Evolutionary conservation across 2,113 vertebrate genomes (phyloP), one percentile per base, ranked within the genome.

Genomic region (Proteles cristata): DNA sequence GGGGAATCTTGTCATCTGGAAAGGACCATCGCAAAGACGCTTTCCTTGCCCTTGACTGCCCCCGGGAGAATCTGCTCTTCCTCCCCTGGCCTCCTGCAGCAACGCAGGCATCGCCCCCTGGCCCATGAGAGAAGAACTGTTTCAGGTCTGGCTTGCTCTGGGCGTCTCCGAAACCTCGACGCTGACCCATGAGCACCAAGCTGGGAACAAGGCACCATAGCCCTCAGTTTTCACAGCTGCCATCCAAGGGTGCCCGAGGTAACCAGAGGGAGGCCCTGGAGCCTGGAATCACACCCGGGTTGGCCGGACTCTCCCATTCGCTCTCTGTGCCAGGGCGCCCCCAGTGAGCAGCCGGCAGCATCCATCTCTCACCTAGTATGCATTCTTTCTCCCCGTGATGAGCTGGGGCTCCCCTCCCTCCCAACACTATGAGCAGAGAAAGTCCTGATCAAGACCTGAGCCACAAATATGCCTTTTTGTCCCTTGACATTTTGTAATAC

Each of bases 401-500:
- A 90, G 39, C 25, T 65, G 85, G 31, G 69, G 63, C 11, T 33
- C 8, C 65, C 71, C 31, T 0, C 8, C 55, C 55, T 12, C 12
- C 50, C 53, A 35, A 31, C 21, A 68, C 69, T 31, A 3, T 3
- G 26, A 93, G 19, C 31, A 71, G 31, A 14, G 4, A 48, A 87
- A 89, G 16, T 76, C 31, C 65, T 8, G n/a, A 65, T 17, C 39
- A 76, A 80, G 28, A 12, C 66, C 58, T 12, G 25, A 63, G 50
- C 65, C 77, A n/a, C 14, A 69, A 58, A 63, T 50, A 65, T 2
- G 28, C 61, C 77, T 86, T 68, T 83, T 53, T 25, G 43, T 63
- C 79, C 74, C 88, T 82, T 79, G 89, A 71, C 43, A 85, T 71
- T 25, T 39, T 85, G 25, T 66, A 53, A 74, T 76, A 80, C 45